A percentile compares a stretch with the other conserved stretches of the same genome.
phyloP scores from a whole-genome alignment of 2,888 invertebrate species.

The Tetragnatha montana region DNA sequence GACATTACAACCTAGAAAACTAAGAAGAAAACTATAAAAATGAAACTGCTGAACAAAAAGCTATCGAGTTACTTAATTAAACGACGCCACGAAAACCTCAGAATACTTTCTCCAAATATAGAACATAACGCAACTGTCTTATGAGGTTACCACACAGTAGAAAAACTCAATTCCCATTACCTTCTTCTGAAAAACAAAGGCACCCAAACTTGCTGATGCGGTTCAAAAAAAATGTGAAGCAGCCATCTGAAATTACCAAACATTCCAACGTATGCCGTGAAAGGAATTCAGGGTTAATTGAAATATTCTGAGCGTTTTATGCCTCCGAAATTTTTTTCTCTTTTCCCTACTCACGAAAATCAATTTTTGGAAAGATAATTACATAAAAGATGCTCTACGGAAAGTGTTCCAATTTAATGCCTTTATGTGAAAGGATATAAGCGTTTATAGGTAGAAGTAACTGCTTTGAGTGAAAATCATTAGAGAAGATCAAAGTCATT shows the following conservation, averaged over 20 bases:
- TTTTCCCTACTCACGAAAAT: background rate
- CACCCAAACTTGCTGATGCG: background rate
- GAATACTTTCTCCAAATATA: background rate
- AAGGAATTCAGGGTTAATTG: conserved; percentile 1
- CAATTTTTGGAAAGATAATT: background rate
- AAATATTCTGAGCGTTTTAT: background rate
- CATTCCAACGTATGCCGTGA: background rate
- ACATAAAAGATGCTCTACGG: background rate
- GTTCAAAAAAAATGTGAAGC: background rate
- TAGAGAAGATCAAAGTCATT: background rate
- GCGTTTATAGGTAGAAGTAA: background rate
- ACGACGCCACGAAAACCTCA: background rate
- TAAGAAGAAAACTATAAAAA: too few species aligned
- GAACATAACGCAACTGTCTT: background rate
- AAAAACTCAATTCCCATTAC: background rate
- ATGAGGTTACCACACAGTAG: background rate
- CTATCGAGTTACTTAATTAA: background rate
- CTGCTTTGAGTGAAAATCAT: background rate
- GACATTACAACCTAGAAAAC: too few species aligned
- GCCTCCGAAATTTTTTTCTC: background rate
- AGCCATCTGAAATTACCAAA: background rate
- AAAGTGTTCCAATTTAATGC: background rate
- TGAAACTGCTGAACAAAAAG: background rate
- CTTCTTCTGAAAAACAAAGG: background rate
- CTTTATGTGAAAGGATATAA: background rate